Evolutionary conservation across 2,888 invertebrate species (phyloP), one percentile per base, ranked within the genome.

Genomic region (Cheilosia soror): DNA sequence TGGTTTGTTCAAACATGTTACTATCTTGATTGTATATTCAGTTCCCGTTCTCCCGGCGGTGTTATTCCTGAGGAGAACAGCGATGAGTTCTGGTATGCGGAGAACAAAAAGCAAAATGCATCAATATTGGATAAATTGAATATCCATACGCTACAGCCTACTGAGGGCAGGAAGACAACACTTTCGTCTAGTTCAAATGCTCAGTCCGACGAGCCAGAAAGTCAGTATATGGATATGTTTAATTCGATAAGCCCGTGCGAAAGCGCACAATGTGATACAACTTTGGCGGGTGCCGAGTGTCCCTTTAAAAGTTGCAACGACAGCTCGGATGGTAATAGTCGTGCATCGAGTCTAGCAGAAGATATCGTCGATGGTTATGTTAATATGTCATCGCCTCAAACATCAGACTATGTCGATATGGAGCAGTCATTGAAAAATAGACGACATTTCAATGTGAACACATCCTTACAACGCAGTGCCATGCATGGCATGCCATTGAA

Each of bases 401-500:
- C 66, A 9, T 87, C 88, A 9, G 93, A 93, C 25, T 95, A 95
- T 89, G 94, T 95, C 42, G 95, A 95, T 87, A 95, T 95, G 95
- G 93, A 93, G 80, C 93, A 93, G 49, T 88, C 79, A 5, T 40
- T 90, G 27, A 65, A 79, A n/a, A 87, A 73, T 37, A 80, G 87
- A 20, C 87, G 87, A 37, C 81, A 91, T 9, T 47, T 29, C 29
- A 77, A 77, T 42, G 20, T 62, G 11, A 75, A 53, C 7, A 92
- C 94, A 91, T 95, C 95, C 0, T 94, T 94, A 20, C 93, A 95
- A 2, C 95, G 96, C 88, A 96, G 96, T 60, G 94, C 96, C 25
- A 96, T 96, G 63, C 96, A 95, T 73, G 96, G 96, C 49, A 97
- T 96, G 9, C 97, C 97, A n/a, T 96, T 96, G 58, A 96, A 96